Base-by-base conservation (phyloP, 2,888 invertebrate genomes). In the Griposia aprilina region DNA sequence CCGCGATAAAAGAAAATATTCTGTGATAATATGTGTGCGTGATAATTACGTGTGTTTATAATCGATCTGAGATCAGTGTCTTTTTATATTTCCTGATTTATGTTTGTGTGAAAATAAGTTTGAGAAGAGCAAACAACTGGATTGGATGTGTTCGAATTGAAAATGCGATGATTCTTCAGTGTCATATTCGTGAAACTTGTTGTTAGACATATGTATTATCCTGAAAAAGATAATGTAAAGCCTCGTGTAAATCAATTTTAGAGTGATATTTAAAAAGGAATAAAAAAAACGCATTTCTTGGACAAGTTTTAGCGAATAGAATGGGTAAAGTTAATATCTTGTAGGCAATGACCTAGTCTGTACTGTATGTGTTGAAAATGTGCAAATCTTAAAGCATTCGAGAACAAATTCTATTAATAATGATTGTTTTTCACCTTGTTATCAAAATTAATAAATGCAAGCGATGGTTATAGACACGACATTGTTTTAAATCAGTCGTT, bases 331-430 rank as follows among this genome's bases (percentile, higher is more conserved):
- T 82, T 76, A 69, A 82, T 75, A 72, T 78, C 84, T 82, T 23
- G 78, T 88, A 87, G 83, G 76, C 85, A 88, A 88, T 88, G 88
- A 87, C 88, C 88, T 83, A 87, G 81, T 85, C 78, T 74, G 69
- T 80, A 75, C 72, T 72, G 69, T 45, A 68, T 72, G 76, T 78
- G 81, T 81, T 26, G 66, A 68, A 57, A 75, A 72, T 76, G 81
- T 81, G 17, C 48, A 65, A 68, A 74, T 79, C 55, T 67, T 70
- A 62, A 68, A 50, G n/a, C 69, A 70, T 69, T 74, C 74, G 55
- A 75, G 59, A 83, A 81, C 55, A 67, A 65, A 66, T 62, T 62
- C 65, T 76, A 71, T 60, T 71, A 76, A 65, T 63, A 69, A 60
- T 69, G 5, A 62, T 67, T 73, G 41, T 63, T 72, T 78, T 77